Base-by-base conservation (phyloP, 2,888 invertebrate species). In the Chirona hameri region DNA sequence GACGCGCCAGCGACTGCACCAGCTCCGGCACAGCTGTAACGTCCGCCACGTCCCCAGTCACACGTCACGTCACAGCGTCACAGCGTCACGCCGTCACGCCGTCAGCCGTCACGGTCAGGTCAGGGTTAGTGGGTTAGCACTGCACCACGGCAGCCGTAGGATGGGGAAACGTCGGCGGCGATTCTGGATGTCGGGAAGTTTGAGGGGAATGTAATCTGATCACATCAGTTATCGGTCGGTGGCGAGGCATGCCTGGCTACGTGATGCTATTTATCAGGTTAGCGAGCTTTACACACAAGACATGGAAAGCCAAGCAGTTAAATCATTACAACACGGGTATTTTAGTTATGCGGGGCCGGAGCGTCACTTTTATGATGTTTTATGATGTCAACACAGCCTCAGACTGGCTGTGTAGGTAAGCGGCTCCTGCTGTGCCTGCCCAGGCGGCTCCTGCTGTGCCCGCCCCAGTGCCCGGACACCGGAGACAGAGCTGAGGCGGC, bases 11-110 rank as follows among this genome's bases (percentile, higher is more conserved):
- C 39, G 76, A 24, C 9, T 7, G 24, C 24, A 76, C 24, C 76
- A 81, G 65, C 83, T 83, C 84, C 82, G 82, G 10, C 82, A 83
- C 21, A 5, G 39, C 39, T 39, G 39, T 39, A 39, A 39, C 39
- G 39, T 39, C 76, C 76, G 82, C 31, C 29, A 52, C 29, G 24
- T 48, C 69, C 57, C 57, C 27, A 27, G 24, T 79, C 39, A 82
- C 81, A 79, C 57, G 72, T 82, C 81, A 57, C 82, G 82, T 24
- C 72, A 76, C 31, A 52, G 31, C 72, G 55, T 81, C 82, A 39
- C 57, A 29, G 27, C 69, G 15, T 12, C n/a, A 12, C 2, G n/a
- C n/a, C n/a, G n/a, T n/a, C n/a, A n/a, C n/a, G n/a, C n/a, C n/a
- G 15, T 39, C 7, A 39, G 39, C 2, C 10, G 69, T 69, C 69